Base-by-base conservation (phyloP, 2,888 invertebrate genomes). In the Opisthograptis luteolata region DNA sequence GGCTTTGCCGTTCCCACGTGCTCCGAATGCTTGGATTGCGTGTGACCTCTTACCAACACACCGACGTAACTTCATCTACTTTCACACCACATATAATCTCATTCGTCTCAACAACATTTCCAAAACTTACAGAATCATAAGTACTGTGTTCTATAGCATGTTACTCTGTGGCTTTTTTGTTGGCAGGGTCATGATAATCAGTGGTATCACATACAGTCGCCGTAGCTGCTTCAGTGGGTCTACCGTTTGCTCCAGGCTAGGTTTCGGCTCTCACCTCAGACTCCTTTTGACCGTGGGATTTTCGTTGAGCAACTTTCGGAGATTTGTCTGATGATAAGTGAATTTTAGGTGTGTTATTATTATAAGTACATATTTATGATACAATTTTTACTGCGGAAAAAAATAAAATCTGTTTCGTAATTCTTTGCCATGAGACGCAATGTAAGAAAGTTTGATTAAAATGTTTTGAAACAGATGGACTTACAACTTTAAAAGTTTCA, bases 191-290 rank as follows among this genome's bases (percentile, higher is more conserved):
- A 56, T 55, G 47, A 52, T 68, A 62, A 62, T 77, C 56, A 75
- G 80, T 68, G 55, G 68, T 65, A 50, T 44, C 79, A 76, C 60
- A 68, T 67, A 73, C 79, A 56, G 79, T 70, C 72, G 72, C 73
- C 63, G 61, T 73, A 55, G 87, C 89, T 88, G 88, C 87, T 87
- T 82, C 84, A 85, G 86, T 74, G 77, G 82, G 76, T 88, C 87
- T 87, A 87, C 89, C 68, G 89, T 89, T 87, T 84, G 88, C 89
- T 89, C 71, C 78, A 75, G 89, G 88, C 89, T 84, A 88, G 70
- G 70, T 76, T 73, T 79, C 67, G 75, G 74, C 68, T 84, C 79
- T 85, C 84, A 82, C 81, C 82, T 84, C 77, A 69, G 76, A 76
- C 81, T 84, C 80, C 46, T 82, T 84, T 77, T 68, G 79, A 84